phyloP scores from a whole-genome alignment of 1,140 invertebrate species.

The Drosophila equinoxialis region DNA sequence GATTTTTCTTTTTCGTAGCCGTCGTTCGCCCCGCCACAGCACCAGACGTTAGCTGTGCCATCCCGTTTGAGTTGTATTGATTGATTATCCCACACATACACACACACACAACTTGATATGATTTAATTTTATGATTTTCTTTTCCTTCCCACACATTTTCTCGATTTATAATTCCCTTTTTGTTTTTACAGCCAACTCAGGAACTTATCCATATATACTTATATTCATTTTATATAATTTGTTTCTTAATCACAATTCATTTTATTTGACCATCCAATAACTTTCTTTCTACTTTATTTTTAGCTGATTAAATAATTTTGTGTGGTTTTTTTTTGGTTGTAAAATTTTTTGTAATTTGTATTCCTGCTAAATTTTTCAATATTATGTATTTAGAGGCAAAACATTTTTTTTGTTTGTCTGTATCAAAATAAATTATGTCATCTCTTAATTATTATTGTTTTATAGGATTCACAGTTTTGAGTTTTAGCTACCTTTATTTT shows the following conservation, averaged over 20 bases:
- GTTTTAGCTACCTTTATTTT: constrained; percentile 53
- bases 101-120: constrained; percentile 15
- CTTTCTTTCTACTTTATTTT: constrained; percentile 25
- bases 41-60: constrained; percentile 60
- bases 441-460: constrained; percentile 33
- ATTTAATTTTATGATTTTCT: constrained; percentile 7
- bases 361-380: constrained; percentile 8
- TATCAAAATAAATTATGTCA: constrained; percentile 62
- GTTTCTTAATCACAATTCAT: constrained; percentile 7
- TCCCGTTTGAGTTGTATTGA: constrained; percentile 63
- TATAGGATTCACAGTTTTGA: constrained; percentile 36
- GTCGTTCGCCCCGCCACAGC: constrained; percentile 83
- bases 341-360: constrained; percentile 23
- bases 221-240: constrained; percentile 9
- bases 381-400: constrained; percentile 36
- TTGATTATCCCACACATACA: constrained; percentile 20
- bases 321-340: constrained; percentile 21
- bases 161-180: constrained; percentile 25
- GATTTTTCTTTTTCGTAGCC: constrained; percentile 80
- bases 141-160: neutral
- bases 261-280: constrained; percentile 20
- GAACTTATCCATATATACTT: constrained; percentile 37
- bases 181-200: constrained; percentile 68
- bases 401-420: constrained; percentile 3
- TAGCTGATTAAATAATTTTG: constrained; percentile 20